phyloP scores from a whole-genome alignment of 92 coral and sea anemone genomes.

The Parazoanthus darwini region DNA sequence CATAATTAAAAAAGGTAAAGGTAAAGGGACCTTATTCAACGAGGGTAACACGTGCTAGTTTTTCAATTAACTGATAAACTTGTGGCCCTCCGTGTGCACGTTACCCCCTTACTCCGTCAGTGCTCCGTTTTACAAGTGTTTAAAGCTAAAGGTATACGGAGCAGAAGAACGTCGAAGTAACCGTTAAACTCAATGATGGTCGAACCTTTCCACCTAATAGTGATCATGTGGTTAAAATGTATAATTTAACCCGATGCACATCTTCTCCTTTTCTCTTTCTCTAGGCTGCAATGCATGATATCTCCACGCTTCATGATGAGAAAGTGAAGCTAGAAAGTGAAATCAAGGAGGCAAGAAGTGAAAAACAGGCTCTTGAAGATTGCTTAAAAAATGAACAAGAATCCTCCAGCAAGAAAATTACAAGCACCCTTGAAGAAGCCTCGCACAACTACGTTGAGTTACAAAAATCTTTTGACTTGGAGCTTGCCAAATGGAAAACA shows the following conservation, averaged over 20 bases:
- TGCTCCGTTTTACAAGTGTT: no score
- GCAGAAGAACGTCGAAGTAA: no score
- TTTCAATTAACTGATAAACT: no score
- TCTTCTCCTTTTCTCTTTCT: neutral
- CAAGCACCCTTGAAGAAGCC: conserved; percentile 68
- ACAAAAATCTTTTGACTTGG: conserved; percentile 66
- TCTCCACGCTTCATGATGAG: conserved; percentile 35
- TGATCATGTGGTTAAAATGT: neutral
- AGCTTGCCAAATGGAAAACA: conserved; percentile 67
- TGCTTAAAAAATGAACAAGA: conserved; percentile 62
- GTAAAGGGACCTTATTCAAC: no score
- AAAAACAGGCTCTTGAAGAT: conserved; percentile 53
- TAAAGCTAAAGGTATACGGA: no score
- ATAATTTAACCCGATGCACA: neutral
- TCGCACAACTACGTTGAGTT: conserved; percentile 51
- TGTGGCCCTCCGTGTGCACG: no score
- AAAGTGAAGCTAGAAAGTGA: conserved; percentile 46
- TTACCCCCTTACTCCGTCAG: no score
- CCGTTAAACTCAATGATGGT: no score
- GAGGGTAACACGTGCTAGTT: no score
- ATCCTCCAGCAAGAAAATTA: conserved; percentile 59
- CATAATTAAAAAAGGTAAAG: no score
- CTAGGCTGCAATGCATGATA: conserved; percentile 34
- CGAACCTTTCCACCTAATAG: neutral
- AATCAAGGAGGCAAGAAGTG: conserved; percentile 45